Percentiles rank a stretch among this genome's conserved stretches.
Conservation (phyloP, 2,113 vertebrate species). For the Thamnophis sirtalis region DNA sequence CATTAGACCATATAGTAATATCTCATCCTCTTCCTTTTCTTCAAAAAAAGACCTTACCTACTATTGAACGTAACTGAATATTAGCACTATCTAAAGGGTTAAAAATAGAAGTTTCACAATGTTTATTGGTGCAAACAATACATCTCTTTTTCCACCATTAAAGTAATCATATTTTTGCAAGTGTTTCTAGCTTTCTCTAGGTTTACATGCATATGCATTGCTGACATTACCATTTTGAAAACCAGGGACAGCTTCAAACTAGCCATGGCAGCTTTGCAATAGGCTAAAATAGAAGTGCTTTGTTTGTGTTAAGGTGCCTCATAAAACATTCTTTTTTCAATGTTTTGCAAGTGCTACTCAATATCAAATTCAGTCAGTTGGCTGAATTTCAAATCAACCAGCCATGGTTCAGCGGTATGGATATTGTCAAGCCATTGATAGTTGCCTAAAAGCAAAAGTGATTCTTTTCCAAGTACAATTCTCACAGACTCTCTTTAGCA, state of each 20-base stretch:
- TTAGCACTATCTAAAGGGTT: neutral
- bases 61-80: neutral
- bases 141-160: neutral
- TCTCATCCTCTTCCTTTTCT: neutral
- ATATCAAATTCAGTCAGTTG: neutral
- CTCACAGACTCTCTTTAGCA: neutral
- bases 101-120: neutral
- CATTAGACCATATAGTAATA: neutral
- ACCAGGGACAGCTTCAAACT: neutral
- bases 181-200: neutral
- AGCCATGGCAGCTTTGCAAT: neutral
- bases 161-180: neutral
- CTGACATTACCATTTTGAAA: neutral
- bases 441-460: neutral
- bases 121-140: neutral
- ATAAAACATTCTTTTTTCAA: neutral
- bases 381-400: neutral
- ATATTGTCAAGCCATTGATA: neutral
- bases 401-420: neutral
- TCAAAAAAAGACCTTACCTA: neutral
- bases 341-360: neutral
- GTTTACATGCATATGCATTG: neutral
- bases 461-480: neutral
- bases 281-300: neutral
- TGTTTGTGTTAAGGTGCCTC: neutral